phyloP scores from a whole-genome alignment of 2,888 invertebrate genomes.

The Macrophya annulata region DNA sequence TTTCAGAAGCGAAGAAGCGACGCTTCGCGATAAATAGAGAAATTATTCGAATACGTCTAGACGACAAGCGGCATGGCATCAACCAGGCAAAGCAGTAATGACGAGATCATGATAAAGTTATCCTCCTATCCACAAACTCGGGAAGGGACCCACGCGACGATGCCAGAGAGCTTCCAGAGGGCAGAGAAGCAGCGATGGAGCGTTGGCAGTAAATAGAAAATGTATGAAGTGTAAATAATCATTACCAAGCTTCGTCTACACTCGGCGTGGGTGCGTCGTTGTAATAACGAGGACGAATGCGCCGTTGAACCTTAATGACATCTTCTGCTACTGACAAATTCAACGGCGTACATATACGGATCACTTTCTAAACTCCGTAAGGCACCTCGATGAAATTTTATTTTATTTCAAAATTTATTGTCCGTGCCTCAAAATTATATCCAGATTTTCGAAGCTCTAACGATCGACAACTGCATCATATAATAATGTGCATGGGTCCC shows the following conservation, averaged over 20 bases:
- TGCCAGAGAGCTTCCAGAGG: conserved; percentile 40
- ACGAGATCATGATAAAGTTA: conserved; percentile 55
- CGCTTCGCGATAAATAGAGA: conserved; percentile 51
- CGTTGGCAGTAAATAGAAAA: conserved; percentile 54
- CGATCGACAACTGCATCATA: conserved; percentile 9
- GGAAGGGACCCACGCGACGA: conserved; percentile 38
- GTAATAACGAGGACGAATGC: conserved; percentile 54
- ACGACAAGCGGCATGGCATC: conserved; percentile 44
- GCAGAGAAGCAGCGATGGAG: conserved; percentile 41
- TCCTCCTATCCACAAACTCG: conserved; percentile 40
- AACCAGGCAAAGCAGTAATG: conserved; percentile 51
- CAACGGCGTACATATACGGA: conserved; percentile 39
- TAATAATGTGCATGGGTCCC: not conserved
- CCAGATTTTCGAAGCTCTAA: not conserved
- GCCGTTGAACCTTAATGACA: conserved; percentile 53
- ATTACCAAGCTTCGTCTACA: conserved; percentile 53
- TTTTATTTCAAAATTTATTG: not conserved
- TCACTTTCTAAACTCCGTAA: conserved; percentile 18
- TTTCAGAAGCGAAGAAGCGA: conserved; percentile 31
- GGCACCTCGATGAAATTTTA: not conserved
- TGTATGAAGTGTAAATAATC: conserved; percentile 56
- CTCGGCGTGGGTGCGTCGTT: conserved; percentile 48
- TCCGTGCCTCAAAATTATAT: not conserved
- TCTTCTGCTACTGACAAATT: conserved; percentile 53
- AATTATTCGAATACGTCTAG: conserved; percentile 56